Evolutionary conservation across 2,113 vertebrate genomes (phyloP), one percentile per base, ranked within the genome.

Genomic region (Lota lota): DNA sequence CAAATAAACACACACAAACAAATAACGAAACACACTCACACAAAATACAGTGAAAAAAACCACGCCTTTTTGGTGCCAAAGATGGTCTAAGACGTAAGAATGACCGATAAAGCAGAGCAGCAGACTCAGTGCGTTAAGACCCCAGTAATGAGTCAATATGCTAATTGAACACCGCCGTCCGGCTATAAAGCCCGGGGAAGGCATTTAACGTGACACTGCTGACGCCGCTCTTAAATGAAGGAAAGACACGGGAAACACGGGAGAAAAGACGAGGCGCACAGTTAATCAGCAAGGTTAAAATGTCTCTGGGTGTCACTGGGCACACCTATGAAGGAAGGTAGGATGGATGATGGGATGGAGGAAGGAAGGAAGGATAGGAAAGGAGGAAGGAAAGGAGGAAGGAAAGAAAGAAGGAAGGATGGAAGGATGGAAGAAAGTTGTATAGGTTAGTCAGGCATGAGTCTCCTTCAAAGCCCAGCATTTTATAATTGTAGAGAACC

Each of bases 121-220:
- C 70, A 63, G 70, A 68, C 54, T 67, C 33, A 24, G 47, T 22
- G 72, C 71, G 56, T 47, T 60, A 82, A 70, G 68, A 84, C 72
- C 63, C 15, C 66, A 61, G 74, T 70, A 72, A 88, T 83, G 72
- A 87, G 87, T 86, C 83, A 82, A 89, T 88, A 83, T 79, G 69
- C 76, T 83, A 74, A 85, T 78, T 86, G 73, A 85, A 73, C 61
- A 56, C 16, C 36, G 68, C 67, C 24, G 74, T 81, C 57, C 66
- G 69, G 70, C 69, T 76, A 80, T 21, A 79, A 86, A 73, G 58
- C 63, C 6, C 2, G 54, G 64, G 71, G 79, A 72, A 69, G 68
- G 5, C 21, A 70, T 85, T 88, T 85, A 85, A 85, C 80, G 78
- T 69, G 74, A 74, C 67, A 63, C 68, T 33, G 76, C 77, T 75